These are phyloP conservation scores for Oegoconia quadripuncta DNA, from an alignment of 2,888 invertebrate genomes.

Conservation along the genomic window DNA sequence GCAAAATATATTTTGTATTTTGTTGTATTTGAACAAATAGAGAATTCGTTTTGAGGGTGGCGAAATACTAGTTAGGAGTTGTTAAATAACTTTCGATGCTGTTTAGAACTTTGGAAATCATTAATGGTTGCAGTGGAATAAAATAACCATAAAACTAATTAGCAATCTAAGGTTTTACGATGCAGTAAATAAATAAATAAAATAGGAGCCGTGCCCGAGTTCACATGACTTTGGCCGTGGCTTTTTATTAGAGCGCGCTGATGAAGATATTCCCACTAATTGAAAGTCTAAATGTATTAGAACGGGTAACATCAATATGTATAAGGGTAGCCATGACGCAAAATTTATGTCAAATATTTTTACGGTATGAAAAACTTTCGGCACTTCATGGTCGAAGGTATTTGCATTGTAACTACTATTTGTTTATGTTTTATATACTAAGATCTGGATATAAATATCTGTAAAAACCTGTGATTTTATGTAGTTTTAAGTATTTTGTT, in stretches of 20 bases:
- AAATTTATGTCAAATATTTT: slow-evolving; percentile 15
- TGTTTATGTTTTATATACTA: too few relatives aligned
- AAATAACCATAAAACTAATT: slow-evolving; percentile 68
- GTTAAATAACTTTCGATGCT: not conserved
- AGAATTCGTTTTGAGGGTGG: too few relatives aligned
- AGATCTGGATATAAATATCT: too few relatives aligned
- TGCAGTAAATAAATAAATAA: slow-evolving; percentile 69
- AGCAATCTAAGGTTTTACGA: slow-evolving; percentile 67
- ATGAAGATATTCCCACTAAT: slow-evolving; percentile 62
- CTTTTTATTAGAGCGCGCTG: slow-evolving; percentile 22
- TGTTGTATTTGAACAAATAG: too few relatives aligned
- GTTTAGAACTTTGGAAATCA: slow-evolving; percentile 24
- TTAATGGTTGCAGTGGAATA: slow-evolving; percentile 45
- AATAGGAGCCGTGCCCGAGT: slow-evolving; percentile 40
- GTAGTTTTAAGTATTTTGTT: too few relatives aligned
- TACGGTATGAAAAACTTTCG: slow-evolving; percentile 28
- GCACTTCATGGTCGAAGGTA: slow-evolving; percentile 30
- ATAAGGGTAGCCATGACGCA: slow-evolving; percentile 21
- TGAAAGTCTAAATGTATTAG: slow-evolving; percentile 44
- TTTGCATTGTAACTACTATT: slow-evolving; percentile 28
- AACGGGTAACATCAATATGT: slow-evolving; percentile 49
- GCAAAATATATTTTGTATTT: too few relatives aligned
- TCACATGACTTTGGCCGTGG: slow-evolving; percentile 37
- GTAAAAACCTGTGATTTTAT: too few relatives aligned
- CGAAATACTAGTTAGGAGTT: slow-evolving; percentile 1